Base-by-base conservation (phyloP, 2,888 invertebrate genomes). In the Plebejus argus region DNA sequence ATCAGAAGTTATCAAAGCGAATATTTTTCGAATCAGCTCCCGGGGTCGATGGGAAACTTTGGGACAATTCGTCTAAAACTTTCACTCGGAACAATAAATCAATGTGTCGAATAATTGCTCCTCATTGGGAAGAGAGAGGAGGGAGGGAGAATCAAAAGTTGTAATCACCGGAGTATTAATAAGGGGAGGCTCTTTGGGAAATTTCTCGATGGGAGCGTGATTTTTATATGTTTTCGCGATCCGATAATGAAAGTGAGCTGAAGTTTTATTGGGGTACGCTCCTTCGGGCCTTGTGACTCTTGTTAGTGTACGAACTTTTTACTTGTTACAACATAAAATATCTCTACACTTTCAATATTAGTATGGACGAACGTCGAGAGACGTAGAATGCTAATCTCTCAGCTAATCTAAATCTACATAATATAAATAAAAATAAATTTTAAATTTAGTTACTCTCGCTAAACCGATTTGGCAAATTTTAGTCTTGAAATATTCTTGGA, bases 81-180 rank as follows among this genome's bases (percentile, higher is more conserved):
- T 89, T 80, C 79, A 82, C 81, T 78, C 82, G 84, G 86, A 88
- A 91, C 90, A 92, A 93, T 93, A 92, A 93, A 93, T 93, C 93
- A 93, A 93, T 91, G 91, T 91, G 92, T 92, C 91, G 89, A 91
- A 91, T 91, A 92, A 92, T 93, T 90, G 89, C 91, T 90, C 88
- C 86, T 91, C 90, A 74, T 74, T 74, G 74, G 74, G 28, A 28
- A 23, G 28, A 10, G 28, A 33, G 28, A 28, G 49, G 72, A 1
- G 28, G 45, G 61, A 66, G 28, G 53, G 74, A 23, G 28, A 53
- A 33, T 74, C 74, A 74, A 74, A 74, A 74, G 74, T 74, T 74
- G 74, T 74, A 74, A 74, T 74, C 74, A 74, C 74, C 74, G 53
- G 39, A 49, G 74, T 74, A 74, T 74, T 74, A 74, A 74, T 74